phyloP scores from a whole-genome alignment of 2,888 invertebrate species.

The Acleris cristana region DNA sequence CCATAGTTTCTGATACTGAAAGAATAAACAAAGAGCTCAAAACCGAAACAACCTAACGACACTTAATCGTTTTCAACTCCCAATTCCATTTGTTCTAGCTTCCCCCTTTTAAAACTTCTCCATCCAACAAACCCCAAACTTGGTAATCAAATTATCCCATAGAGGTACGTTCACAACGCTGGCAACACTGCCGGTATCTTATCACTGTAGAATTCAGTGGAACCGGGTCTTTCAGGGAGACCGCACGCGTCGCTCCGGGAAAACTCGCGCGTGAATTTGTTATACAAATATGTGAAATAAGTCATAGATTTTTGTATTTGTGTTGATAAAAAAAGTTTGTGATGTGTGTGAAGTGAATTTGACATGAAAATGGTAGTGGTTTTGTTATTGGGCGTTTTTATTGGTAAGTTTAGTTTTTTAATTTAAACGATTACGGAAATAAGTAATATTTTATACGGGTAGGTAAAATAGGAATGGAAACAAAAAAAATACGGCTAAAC shows the following conservation, averaged over 20 bases:
- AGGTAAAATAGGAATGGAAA: too few species aligned
- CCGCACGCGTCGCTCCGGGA: conserved; percentile 3
- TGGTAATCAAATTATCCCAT: background rate
- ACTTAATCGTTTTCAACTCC: background rate
- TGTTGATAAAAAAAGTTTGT: conserved; percentile 11
- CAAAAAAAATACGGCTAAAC: too few species aligned
- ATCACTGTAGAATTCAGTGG: conserved; percentile 26
- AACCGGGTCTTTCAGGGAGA: background rate
- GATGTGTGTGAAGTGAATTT: conserved; percentile 35
- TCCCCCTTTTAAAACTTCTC: background rate
- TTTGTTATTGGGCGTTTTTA: conserved; percentile 56
- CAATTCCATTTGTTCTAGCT: background rate
- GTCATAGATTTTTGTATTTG: conserved; percentile 5
- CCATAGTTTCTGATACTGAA: too few species aligned
- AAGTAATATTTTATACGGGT: too few species aligned
- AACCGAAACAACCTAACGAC: background rate
- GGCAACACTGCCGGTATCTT: conserved; percentile 28
- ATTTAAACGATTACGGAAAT: too few species aligned
- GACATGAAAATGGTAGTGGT: conserved; percentile 57
- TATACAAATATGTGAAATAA: conserved; percentile 26
- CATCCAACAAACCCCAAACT: background rate
- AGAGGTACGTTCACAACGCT: background rate
- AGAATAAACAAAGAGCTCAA: too few species aligned
- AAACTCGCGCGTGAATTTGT: background rate
- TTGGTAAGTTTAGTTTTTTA: conserved; percentile 56